phyloP scores from a whole-genome alignment of 2,888 invertebrate species.

The Lucinisca nassula region DNA sequence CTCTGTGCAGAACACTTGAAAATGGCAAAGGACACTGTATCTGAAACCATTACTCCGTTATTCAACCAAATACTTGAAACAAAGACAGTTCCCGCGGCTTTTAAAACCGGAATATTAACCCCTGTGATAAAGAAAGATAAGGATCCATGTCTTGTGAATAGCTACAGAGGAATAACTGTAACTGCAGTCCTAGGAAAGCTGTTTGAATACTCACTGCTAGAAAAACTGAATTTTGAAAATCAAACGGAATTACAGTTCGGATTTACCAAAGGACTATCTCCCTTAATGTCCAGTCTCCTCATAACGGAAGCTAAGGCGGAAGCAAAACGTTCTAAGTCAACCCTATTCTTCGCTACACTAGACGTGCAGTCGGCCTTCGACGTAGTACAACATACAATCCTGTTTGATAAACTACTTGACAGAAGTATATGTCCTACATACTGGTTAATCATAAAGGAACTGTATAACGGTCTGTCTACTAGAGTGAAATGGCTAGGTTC shows the following conservation, averaged over 20 bases:
- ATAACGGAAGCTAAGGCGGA: background rate
- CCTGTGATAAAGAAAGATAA: background rate
- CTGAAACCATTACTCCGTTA: background rate
- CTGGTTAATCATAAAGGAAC: background rate
- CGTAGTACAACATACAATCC: background rate
- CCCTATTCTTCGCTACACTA: background rate
- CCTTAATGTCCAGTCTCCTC: background rate
- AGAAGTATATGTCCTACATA: background rate
- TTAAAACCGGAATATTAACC: background rate
- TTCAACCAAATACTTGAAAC: background rate
- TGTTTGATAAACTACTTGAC: background rate
- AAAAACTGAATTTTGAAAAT: background rate
- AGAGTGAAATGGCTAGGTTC: background rate
- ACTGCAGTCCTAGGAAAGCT: background rate
- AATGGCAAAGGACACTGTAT: background rate
- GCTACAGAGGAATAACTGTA: background rate
- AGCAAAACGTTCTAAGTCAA: background rate
- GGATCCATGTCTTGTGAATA: background rate
- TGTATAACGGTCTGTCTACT: background rate
- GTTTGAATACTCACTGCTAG: background rate
- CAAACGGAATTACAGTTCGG: background rate
- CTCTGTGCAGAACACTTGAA: background rate
- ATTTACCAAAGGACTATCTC: background rate
- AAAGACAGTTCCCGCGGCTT: background rate
- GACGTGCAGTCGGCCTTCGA: background rate